Evolutionary conservation across 35 echinoderm and acorn worm genomes (phyloP), one percentile per base, ranked within the genome.

Genomic region (Apostichopus japonicus): DNA sequence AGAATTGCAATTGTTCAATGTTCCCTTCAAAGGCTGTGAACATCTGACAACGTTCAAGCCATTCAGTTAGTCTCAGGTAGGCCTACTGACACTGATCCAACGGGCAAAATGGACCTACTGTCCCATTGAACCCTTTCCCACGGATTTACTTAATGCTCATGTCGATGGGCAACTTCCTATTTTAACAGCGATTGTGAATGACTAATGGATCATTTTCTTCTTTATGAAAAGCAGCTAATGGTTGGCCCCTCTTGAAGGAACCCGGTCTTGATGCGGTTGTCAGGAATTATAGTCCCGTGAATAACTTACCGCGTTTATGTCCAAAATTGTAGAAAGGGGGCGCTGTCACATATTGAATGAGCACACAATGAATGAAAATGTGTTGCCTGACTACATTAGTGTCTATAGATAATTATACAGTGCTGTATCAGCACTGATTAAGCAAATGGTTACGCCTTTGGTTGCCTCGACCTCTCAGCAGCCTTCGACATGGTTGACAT

Each of bases 261-360:
- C 71, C 87, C 25, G 87, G 87, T 90, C 87, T 90, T 53, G 24
- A 73, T 54, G 17, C 24, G 55, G 71, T 90, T 77, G 44, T 90
- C 25, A 23, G 14, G 44, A 90, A 90, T 77, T 90, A 90, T 77
- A 90, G 87, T 10, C 87, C 87, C 58, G 83, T 58, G 14, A 87
- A 87, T 87, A 90, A 90, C 87, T 77, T 90, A 90, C 71, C 65
- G 33, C 65, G 33, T 90, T 90, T 77, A 90, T 90, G 17, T 90
- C 87, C 17, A 90, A 90, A 90, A 52, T 90, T 19, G 44, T 90
- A 10, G 87, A 90, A 77, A 90, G 55, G 87, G 87, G 53, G 75
- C 73, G 61, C 54, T 73, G 13, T 73, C 53, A 53, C 87, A 73
- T 8, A 44, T 16, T 90, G 61, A 90, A 90, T 90, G 71, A 90